Conservation (phyloP, 2,113 vertebrate genomes). For the Puma concolor region DNA sequence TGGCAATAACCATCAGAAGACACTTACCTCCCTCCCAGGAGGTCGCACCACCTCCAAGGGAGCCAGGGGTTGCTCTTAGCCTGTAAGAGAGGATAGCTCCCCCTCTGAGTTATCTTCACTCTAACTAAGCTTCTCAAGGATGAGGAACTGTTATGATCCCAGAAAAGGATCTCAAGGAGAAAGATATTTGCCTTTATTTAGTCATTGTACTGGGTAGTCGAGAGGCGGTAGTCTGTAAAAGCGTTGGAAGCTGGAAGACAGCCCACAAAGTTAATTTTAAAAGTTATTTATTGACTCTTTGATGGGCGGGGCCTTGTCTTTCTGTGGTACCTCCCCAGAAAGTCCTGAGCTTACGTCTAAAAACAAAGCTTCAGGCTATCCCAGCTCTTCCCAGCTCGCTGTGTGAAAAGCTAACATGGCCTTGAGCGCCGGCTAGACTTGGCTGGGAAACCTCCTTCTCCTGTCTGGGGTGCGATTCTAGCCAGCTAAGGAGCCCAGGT, state of each 20-base stretch:
- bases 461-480: slow-evolving; percentile 90
- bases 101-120: not conserved
- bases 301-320: not conserved
- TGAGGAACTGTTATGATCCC: not conserved
- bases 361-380: not conserved
- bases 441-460: slow-evolving; percentile 88
- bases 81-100: not conserved
- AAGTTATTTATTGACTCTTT: slow-evolving; percentile 31
- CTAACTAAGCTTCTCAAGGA: not conserved
- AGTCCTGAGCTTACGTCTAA: not conserved
- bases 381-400: too few relatives aligned
- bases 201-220: not conserved
- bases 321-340: not conserved
- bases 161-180: not conserved
- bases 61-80: not conserved
- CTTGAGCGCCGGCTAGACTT: slow-evolving; percentile 87
- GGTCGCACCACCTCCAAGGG: not conserved
- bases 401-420: slow-evolving; percentile 72
- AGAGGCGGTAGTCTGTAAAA: not conserved
- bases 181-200: not conserved
- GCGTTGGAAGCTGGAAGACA: not conserved
- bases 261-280: not conserved
- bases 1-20: not conserved
- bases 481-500: slow-evolving; percentile 88
- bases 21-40: not conserved